A percentile compares a stretch with the other conserved stretches of the same genome.
Evolutionary conservation across 2,797 vertebrate genomes (phyloP).

Genomic region (Babyrousa celebensis): DNA sequence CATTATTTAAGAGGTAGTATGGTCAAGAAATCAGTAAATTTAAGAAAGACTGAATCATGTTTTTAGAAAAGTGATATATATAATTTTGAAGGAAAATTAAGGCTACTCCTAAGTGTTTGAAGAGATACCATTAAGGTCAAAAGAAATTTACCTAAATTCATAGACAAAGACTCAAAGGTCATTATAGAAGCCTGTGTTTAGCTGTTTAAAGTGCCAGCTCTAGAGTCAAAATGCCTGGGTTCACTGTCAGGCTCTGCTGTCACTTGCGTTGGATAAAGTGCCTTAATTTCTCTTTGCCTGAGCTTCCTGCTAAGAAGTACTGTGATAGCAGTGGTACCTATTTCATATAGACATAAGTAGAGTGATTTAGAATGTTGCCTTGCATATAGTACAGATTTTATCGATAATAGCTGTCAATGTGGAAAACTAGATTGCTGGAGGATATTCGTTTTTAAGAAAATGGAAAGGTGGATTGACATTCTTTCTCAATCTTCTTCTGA

Average conservation of each 20-base stretch:
- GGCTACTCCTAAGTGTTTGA: neutral
- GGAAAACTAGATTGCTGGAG: neutral
- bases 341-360: neutral
- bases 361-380: neutral
- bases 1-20: neutral
- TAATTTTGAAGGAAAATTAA: neutral
- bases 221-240: neutral
- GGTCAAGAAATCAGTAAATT: neutral
- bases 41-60: neutral
- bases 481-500: slow-evolving; percentile 18
- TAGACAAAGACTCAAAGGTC: neutral
- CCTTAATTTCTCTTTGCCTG: neutral
- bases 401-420: neutral
- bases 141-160: neutral
- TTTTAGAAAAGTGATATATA: neutral
- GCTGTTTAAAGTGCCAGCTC: neutral
- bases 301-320: neutral
- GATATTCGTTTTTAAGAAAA: neutral
- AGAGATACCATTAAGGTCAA: neutral
- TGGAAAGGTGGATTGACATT: neutral
- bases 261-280: neutral
- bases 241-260: neutral
- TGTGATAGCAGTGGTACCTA: neutral
- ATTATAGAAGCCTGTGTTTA: neutral
- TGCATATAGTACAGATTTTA: neutral